Conservation (phyloP, 2,797 vertebrate species). For the Spea hammondii region DNA sequence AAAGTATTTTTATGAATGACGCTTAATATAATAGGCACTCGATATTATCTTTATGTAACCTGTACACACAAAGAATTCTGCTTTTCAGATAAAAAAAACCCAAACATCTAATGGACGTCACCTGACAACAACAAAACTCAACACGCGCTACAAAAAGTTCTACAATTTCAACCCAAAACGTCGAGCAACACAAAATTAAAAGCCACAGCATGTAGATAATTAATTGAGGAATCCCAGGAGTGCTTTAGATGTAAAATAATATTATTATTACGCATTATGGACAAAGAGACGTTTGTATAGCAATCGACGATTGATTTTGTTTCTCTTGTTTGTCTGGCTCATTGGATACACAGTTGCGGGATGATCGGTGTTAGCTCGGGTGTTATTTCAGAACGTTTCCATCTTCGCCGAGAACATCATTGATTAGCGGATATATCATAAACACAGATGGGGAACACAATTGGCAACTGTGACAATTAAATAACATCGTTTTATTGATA, state of each 20-base stretch:
- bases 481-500: background rate
- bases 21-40: too few species aligned
- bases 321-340: background rate
- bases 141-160: too few species aligned
- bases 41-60: too few species aligned
- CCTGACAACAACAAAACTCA: too few species aligned
- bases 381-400: background rate
- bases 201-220: background rate
- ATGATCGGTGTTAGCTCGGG: background rate
- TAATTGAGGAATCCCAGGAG: background rate
- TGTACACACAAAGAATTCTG: too few species aligned
- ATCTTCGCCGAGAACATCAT: background rate
- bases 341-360: background rate
- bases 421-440: background rate
- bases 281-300: background rate
- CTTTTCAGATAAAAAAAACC: too few species aligned
- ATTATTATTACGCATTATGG: background rate
- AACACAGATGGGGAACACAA: background rate
- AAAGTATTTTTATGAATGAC: too few species aligned
- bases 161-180: too few species aligned
- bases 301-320: slow-evolving; percentile 1
- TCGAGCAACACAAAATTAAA: too few species aligned
- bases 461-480: background rate
- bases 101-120: too few species aligned
- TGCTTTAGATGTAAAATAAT: background rate